Evolutionary conservation across 1,140 invertebrate genomes (phyloP).

Genomic region (Dryas iulia): DNA sequence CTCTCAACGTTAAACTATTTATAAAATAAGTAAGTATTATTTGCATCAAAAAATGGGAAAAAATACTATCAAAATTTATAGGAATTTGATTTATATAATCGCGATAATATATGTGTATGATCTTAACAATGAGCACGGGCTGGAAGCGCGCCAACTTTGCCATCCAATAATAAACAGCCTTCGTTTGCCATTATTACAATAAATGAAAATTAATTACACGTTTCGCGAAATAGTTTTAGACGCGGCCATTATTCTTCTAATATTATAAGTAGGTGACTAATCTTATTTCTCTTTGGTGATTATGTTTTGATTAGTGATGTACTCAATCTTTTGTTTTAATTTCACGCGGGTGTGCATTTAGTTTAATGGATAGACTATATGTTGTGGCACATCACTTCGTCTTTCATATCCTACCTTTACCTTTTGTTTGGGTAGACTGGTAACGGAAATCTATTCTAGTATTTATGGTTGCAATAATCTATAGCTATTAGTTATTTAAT

Average conservation of each 20-base stretch:
- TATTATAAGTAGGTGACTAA: conserved; percentile 11
- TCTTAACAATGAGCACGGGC: conserved; percentile 50
- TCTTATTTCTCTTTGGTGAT: conserved; percentile 8
- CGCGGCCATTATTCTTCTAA: conserved; percentile 20
- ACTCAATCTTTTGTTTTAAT: background rate
- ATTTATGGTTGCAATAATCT: too few relatives aligned
- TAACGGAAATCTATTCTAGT: too few relatives aligned
- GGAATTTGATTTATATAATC: conserved; percentile 44
- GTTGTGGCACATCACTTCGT: too few relatives aligned
- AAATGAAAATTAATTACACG: conserved; percentile 45
- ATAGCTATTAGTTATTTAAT: too few relatives aligned
- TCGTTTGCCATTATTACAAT: conserved; percentile 50
- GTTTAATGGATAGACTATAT: background rate
- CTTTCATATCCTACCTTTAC: too few relatives aligned
- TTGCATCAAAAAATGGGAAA: background rate
- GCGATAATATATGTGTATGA: conserved; percentile 39
- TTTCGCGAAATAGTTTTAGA: conserved; percentile 33
- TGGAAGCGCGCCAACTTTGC: conserved; percentile 53
- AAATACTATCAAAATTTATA: background rate
- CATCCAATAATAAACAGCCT: conserved; percentile 64
- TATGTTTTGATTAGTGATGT: background rate
- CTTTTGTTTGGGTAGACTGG: too few relatives aligned
- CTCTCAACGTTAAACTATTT: too few relatives aligned
- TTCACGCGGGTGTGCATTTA: background rate
- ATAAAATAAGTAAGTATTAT: background rate